These are phyloP conservation scores for Lasioglossum pauxillum DNA, from an alignment of 2,888 invertebrate genomes.

Conservation along the genomic window DNA sequence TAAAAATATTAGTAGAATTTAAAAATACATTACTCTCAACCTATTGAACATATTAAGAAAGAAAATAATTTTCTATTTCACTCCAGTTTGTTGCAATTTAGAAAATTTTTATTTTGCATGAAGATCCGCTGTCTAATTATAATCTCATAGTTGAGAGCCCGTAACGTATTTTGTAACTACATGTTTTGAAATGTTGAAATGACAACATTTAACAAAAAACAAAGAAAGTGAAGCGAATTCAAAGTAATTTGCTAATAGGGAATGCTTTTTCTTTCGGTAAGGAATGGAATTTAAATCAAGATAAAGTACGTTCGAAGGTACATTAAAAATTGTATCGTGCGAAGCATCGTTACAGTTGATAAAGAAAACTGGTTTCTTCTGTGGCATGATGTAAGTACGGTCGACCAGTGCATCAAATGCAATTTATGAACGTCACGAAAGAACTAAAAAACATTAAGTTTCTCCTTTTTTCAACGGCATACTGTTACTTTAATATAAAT, in stretches of 20 bases:
- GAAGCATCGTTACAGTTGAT: neutral
- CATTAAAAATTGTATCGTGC: neutral
- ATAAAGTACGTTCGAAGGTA: neutral
- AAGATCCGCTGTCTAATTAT: neutral
- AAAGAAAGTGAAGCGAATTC: neutral
- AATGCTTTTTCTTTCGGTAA: neutral
- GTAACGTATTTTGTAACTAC: neutral
- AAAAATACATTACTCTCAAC: too few relatives aligned
- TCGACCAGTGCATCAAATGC: neutral
- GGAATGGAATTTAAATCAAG: neutral
- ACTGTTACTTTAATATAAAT: neutral
- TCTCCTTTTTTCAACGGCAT: neutral
- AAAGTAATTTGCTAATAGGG: neutral
- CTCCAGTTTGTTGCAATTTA: too few relatives aligned
- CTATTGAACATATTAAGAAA: too few relatives aligned
- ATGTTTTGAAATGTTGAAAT: neutral
- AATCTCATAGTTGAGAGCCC: neutral
- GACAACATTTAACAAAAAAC: neutral
- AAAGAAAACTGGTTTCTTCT: neutral
- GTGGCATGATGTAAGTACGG: neutral
- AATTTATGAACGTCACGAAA: neutral
- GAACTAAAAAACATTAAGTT: neutral
- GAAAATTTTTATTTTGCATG: too few relatives aligned
- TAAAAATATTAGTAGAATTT: too few relatives aligned
- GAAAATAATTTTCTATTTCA: too few relatives aligned